Evolutionary conservation across 2,113 vertebrate genomes (phyloP), one percentile per base, ranked within the genome.

Genomic region (Merops nubicus): DNA sequence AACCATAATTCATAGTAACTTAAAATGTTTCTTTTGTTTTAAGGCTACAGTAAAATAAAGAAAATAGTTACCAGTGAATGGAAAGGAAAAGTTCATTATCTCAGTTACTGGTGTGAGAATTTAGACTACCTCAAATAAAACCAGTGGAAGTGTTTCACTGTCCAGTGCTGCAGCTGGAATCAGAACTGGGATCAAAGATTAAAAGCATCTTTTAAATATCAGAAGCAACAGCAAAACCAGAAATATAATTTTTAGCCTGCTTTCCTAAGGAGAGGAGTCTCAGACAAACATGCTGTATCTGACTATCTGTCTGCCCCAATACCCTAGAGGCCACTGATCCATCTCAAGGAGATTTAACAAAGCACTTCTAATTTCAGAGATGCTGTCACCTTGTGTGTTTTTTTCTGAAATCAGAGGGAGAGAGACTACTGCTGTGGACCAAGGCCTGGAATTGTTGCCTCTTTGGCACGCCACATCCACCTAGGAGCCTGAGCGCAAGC

Each of bases 381-480:
- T 59, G 6, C 10, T 63, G 5, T 34, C 5, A 42, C 26, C 18
- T 36, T 70, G 6, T 5, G 40, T 54, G 8, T 51, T 87, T 85
- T 54, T 12, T n/a, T n/a, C 48, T 54, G 47, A 72, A 68, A 90
- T 59, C 28, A 26, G 21, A 77, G 19, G 15, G 21, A 68, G 22
- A 28, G 26, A 51, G 8, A 57, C 56, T n/a, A 5, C 28, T 38
- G 25, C 13, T n/a, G 34, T 17, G 33, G 43, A n/a, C 22, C 5
- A 2, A 45, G 22, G 33, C 42, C 42, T 50, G 48, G 11, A 18
- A 29, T 9, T 1, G 1, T 19, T 1, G 2, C 42, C 31, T n/a
- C 26, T 28, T 54, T 22, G 26, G 26, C 11, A 60, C 25, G 40
- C 11, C 22, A 17, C 34, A 63, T 62, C 33, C 34, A 69, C 12